Conservation (phyloP, 2,888 invertebrate species). For the Branchellion lobata region DNA sequence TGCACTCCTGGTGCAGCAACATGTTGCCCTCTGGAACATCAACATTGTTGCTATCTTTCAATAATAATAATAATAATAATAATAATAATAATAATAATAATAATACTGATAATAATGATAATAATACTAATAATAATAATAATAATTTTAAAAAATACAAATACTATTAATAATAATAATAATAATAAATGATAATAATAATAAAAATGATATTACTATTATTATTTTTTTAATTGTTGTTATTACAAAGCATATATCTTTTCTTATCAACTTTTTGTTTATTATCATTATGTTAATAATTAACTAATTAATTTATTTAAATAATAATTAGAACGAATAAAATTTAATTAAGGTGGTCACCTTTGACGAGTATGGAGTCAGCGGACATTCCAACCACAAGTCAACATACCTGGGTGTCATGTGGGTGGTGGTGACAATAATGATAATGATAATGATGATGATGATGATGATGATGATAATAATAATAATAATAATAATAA, state of each 20-base stretch:
- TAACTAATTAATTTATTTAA: background rate
- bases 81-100: background rate
- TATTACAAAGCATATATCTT: background rate
- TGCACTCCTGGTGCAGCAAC: constrained; percentile 4
- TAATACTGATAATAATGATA: background rate
- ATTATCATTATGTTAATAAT: background rate
- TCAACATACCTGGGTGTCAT: constrained; percentile 61
- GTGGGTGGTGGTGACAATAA: constrained; percentile 47
- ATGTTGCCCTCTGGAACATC: background rate
- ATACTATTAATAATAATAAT: too few species aligned
- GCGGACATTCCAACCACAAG: constrained; percentile 86
- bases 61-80: too few species aligned
- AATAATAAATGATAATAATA: too few species aligned
- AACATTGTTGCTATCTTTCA: constrained; percentile 1
- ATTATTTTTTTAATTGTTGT: background rate
- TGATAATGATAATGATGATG: constrained; percentile 4
- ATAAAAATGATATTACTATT: too few species aligned
- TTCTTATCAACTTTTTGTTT: background rate
- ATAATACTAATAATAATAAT: background rate
- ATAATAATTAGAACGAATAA: constrained; percentile 8
- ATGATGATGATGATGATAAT: constrained; percentile 32
- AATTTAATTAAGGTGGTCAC: constrained; percentile 70
- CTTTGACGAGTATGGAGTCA: constrained; percentile 90
- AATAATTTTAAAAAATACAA: too few species aligned
- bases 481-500: constrained; percentile 14